Conservation (phyloP, 2,797 vertebrate species). For the Sebastes iracundus region DNA sequence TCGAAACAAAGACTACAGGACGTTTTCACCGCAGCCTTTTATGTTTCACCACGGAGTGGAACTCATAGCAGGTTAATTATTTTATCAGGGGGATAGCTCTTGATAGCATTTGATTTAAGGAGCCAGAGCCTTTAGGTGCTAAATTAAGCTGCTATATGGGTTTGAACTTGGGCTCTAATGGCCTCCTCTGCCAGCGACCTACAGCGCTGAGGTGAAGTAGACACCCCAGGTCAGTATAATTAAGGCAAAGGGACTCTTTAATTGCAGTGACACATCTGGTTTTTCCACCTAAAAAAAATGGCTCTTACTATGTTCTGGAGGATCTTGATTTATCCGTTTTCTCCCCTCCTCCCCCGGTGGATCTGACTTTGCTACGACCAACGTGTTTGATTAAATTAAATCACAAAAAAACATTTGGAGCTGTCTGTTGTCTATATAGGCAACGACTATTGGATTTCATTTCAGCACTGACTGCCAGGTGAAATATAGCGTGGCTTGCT, state of each 20-base stretch:
- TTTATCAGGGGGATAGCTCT: constrained; percentile 89
- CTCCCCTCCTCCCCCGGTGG: constrained; percentile 1
- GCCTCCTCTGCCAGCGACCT: constrained; percentile 91
- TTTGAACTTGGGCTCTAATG: constrained; percentile 97
- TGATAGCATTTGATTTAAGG: constrained; percentile 98
- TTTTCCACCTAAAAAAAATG: constrained; percentile 67
- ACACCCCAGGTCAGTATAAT: constrained; percentile 94
- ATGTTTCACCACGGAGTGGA: constrained; percentile 50
- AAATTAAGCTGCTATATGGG: constrained; percentile 98
- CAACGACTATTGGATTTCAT: constrained; percentile 81
- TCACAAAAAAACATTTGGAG: constrained; percentile 67
- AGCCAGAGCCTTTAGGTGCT: constrained; percentile 95
- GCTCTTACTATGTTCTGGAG: constrained; percentile 83
- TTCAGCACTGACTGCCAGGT: constrained; percentile 78
- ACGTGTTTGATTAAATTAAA: constrained; percentile 74
- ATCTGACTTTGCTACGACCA: constrained; percentile 44
- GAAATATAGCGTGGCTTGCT: constrained; percentile 81
- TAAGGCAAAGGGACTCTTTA: constrained; percentile 98
- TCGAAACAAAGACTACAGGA: constrained; percentile 43
- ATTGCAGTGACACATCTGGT: constrained; percentile 95
- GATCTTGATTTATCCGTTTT: constrained; percentile 70
- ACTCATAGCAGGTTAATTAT: constrained; percentile 88
- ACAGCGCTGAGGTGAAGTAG: constrained; percentile 82
- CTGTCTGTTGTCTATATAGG: constrained; percentile 75
- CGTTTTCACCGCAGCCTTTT: constrained; percentile 47